Conservation (phyloP, 2,888 invertebrate genomes). For the Eupeodes latifasciatus region DNA sequence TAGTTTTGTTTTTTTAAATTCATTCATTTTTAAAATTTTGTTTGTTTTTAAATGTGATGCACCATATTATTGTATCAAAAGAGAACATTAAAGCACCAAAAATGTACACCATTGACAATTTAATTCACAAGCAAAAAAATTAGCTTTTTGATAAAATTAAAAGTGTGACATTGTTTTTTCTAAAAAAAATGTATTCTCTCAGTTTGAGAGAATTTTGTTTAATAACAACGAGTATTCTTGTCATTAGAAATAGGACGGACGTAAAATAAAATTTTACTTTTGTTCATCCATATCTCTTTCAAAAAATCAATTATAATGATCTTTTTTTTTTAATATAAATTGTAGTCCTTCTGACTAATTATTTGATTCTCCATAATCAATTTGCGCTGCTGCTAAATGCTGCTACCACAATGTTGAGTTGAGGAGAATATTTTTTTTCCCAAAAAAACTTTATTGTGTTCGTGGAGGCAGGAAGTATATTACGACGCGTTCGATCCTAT, state of each 20-base stretch:
- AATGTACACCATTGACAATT: slow-evolving; percentile 47
- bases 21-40: slow-evolving; percentile 2
- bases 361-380: slow-evolving; percentile 33
- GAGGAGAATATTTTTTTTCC: slow-evolving; percentile 26
- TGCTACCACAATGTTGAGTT: slow-evolving; percentile 18
- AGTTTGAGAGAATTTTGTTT: slow-evolving; percentile 20
- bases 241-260: slow-evolving; percentile 49
- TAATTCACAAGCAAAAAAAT: slow-evolving; percentile 39
- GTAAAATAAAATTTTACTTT: background rate
- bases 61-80: slow-evolving; percentile 56
- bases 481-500: background rate
- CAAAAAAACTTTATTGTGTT: slow-evolving; percentile 47
- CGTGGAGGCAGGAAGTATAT: slow-evolving; percentile 5
- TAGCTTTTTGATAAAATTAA: slow-evolving; percentile 30
- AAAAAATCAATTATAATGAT: slow-evolving; percentile 39
- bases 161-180: slow-evolving; percentile 14
- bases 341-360: slow-evolving; percentile 58
- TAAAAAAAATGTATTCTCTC: slow-evolving; percentile 20
- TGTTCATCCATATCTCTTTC: slow-evolving; percentile 30
- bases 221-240: slow-evolving; percentile 71
- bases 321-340: slow-evolving; percentile 15
- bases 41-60: slow-evolving; percentile 36
- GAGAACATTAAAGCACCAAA: slow-evolving; percentile 57
- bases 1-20: background rate
- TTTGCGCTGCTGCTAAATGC: slow-evolving; percentile 30